Base-by-base conservation (phyloP, 2,888 invertebrate species). In the Choristoneura rosaceana region DNA sequence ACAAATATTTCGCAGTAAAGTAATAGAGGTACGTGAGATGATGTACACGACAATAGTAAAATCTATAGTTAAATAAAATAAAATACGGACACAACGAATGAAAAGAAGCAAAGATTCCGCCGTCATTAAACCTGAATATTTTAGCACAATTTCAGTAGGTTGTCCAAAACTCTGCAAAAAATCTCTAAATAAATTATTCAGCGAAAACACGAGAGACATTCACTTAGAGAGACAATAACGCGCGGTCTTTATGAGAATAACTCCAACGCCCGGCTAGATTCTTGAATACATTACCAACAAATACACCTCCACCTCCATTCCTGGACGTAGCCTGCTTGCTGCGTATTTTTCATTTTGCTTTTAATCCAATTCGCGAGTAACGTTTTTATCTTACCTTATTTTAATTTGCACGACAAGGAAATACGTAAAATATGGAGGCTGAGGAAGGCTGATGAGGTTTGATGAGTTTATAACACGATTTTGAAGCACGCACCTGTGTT, bases 201-300 rank as follows among this genome's bases (percentile, higher is more conserved):
- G 63, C 63, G 38, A 58, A 67, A 71, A 71, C 60, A 68, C 71
- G 71, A 64, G 45, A 52, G 69, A 74, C 64, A 69, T 71, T 74
- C 59, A 65, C 74, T 70, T 67, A 67, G 33, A 41, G 15, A 66
- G 45, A 74, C 70, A 70, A 70, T 66, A 70, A 70, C 17, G 70
- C 55, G 34, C 63, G 17, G 66, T 41, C 68, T 71, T 74, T 74
- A 74, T 71, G 74, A 71, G 61, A 74, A 74, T 74, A 71, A 52
- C 74, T 71, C 41, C 43, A 12, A 43, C 58, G 25, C 25, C 58
- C 47, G 47, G 50, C 52, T 59, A 65, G 61, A 69, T 71, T 71
- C 61, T 71, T 71, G 71, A 71, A 74, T 69, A 69, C 43, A 43
- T 73, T 69, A 50, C 68, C 41, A 71, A 68, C 17, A 47, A 62